Percentiles rank a stretch among this genome's conserved stretches.
phyloP scores from a whole-genome alignment of 1,140 invertebrate genomes.

The Diploscapter pachys region DNA sequence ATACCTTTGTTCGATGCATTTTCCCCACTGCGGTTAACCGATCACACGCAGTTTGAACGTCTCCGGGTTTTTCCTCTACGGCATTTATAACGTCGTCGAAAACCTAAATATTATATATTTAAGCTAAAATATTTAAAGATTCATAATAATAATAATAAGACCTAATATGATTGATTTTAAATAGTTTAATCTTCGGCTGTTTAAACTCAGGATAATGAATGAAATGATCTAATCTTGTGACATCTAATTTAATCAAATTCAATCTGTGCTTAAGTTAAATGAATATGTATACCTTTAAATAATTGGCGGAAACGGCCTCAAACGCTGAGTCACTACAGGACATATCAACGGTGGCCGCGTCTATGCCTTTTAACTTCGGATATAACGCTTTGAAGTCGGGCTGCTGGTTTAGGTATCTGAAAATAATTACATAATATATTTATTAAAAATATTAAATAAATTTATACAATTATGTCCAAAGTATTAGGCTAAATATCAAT shows the following conservation, averaged over 20 bases:
- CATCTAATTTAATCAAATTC: too few relatives aligned
- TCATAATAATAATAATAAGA: too few relatives aligned
- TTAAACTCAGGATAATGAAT: too few relatives aligned
- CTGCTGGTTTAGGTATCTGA: slow-evolving; percentile 28
- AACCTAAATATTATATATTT: slow-evolving; percentile 13
- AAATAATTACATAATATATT: not conserved
- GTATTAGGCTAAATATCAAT: too few relatives aligned
- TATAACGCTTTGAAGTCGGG: slow-evolving; percentile 23
- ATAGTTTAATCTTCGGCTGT: too few relatives aligned
- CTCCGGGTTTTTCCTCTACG: slow-evolving; percentile 35
- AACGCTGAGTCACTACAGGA: slow-evolving; percentile 20
- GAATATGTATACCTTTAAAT: not conserved
- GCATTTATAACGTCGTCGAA: slow-evolving; percentile 40
- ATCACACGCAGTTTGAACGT: slow-evolving; percentile 34
- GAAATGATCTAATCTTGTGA: too few relatives aligned
- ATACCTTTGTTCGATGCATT: slow-evolving; percentile 34
- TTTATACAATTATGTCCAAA: too few relatives aligned
- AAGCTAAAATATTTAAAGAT: too few relatives aligned
- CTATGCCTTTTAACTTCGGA: slow-evolving; percentile 23
- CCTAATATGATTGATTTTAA: too few relatives aligned
- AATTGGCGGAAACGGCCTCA: slow-evolving; percentile 11
- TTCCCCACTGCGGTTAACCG: slow-evolving; percentile 30
- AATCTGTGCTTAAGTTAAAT: too few relatives aligned
- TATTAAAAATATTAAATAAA: not conserved
- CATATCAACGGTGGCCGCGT: slow-evolving; percentile 4